A percentile compares a stretch with the other conserved stretches of the same genome.
phyloP scores from a whole-genome alignment of 2,888 invertebrate species.

The Crepidodera aurea region DNA sequence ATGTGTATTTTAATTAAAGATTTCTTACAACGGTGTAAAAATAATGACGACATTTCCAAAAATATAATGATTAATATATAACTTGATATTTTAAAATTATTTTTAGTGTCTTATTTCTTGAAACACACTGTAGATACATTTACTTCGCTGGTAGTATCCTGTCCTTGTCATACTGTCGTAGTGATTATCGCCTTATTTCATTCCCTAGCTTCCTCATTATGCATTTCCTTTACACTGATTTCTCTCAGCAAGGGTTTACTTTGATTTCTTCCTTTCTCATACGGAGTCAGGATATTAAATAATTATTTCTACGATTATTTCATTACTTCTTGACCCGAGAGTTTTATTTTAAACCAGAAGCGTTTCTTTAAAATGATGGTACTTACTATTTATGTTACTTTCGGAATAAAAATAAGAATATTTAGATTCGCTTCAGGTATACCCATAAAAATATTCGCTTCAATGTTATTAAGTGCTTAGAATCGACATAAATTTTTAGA shows the following conservation, averaged over 20 bases:
- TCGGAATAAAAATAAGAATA: too few species aligned
- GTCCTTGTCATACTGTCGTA: slow-evolving; percentile 42
- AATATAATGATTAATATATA: too few species aligned
- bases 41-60: too few species aligned
- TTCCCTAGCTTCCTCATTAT: slow-evolving; percentile 60
- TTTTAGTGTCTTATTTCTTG: too few species aligned
- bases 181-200: slow-evolving; percentile 46
- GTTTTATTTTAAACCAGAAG: neutral
- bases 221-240: slow-evolving; percentile 57
- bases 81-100: too few species aligned
- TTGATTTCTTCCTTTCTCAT: slow-evolving; percentile 58
- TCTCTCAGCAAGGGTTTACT: slow-evolving; percentile 59
- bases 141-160: slow-evolving; percentile 33
- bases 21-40: too few species aligned
- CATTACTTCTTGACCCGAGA: slow-evolving; percentile 27
- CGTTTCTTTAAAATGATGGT: neutral
- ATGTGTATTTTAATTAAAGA: too few species aligned
- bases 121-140: slow-evolving; percentile 13
- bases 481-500: too few species aligned
- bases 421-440: too few species aligned
- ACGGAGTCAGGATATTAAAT: slow-evolving; percentile 52
- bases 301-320: slow-evolving; percentile 44
- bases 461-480: too few species aligned
- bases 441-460: too few species aligned
- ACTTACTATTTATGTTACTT: too few species aligned